A percentile compares a stretch with the other conserved stretches of the same genome.
phyloP scores from a whole-genome alignment of 2,888 invertebrate genomes.

The Unio pictorum region DNA sequence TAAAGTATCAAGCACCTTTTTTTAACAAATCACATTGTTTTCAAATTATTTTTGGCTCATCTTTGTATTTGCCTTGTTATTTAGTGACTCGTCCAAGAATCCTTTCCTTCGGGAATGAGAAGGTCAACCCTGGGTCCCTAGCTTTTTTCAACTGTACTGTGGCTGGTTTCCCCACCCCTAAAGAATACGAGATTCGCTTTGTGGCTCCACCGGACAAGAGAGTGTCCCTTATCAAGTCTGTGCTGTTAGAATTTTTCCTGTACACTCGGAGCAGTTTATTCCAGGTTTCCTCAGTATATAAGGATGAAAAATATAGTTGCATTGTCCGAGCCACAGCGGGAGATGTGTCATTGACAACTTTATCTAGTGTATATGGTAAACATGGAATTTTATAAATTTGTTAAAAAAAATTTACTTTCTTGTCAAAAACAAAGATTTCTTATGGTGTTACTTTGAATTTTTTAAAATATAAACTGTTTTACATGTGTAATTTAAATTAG shows the following conservation, averaged over 20 bases:
- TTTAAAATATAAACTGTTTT: no score
- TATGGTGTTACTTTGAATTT: no score
- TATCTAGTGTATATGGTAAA: slow-evolving; percentile 55
- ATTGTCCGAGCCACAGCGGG: slow-evolving; percentile 53
- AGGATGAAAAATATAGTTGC: slow-evolving; percentile 56
- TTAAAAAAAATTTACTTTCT: not conserved
- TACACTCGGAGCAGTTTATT: slow-evolving; percentile 54
- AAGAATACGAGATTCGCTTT: slow-evolving; percentile 48
- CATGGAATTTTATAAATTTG: not conserved
- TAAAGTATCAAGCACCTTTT: no score
- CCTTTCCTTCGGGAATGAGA: slow-evolving; percentile 51
- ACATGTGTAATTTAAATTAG: no score
- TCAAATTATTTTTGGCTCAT: no score
- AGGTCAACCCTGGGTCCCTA: slow-evolving; percentile 57
- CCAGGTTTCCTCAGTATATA: slow-evolving; percentile 46
- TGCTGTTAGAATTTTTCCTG: slow-evolving; percentile 38
- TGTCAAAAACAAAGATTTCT: no score
- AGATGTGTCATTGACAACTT: slow-evolving; percentile 45
- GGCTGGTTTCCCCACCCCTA: slow-evolving; percentile 56
- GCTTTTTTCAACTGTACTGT: slow-evolving; percentile 62
- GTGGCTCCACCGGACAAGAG: slow-evolving; percentile 42
- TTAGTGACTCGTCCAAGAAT: slow-evolving; percentile 59
- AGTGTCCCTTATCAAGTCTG: slow-evolving; percentile 43
- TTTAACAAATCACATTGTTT: no score
- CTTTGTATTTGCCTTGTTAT: slow-evolving; percentile 6